Evolutionary conservation across 2,113 vertebrate genomes (phyloP), one percentile per base, ranked within the genome.

Genomic region (Anthoscopus minutus): DNA sequence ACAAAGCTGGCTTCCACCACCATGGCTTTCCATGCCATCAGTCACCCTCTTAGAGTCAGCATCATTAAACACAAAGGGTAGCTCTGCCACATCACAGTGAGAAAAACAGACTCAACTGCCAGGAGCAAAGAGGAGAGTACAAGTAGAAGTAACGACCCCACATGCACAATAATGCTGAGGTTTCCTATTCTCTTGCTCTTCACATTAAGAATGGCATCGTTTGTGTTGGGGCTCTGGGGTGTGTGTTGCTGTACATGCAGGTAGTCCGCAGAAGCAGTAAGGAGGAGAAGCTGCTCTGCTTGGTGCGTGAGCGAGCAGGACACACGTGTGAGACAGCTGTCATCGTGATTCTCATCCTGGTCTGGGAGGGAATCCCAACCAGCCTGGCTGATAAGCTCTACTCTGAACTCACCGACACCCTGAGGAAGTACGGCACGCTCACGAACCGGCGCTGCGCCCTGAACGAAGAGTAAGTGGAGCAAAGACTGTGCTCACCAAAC

Each of bases 391-490:
- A 99, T 95, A 95, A 66, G 70, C 98, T 99, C 77, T 99, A 99
- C 97, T 82, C 94, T 0, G 99, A 99, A 44, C 98, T 99, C 66
- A 98, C 98, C 1, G 97, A 98, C 58, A 99, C 98, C 10, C 96
- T 99, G 95, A 97, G 96, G 82, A 99, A 98, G 78, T 98, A 99
- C 1, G 99, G 99, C 92, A 97, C 98, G 4, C 98, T 97, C 81
- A 99, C 99, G 8, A 99, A 98, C 92, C 98, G 99, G 53, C 98
- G 99, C 33, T 99, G 99, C 17, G 98, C 99, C 62, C 98, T 98
- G 24, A 99, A 99, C 3, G 99, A 99, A 93, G 99, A 99, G 99
- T 99, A 98, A 99, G 99, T 98, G 86, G 18, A n/a, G 48, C 74
- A 14, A 15, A 12, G 40, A 42, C 12, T 42, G 28, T 4, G 53